phyloP scores from a whole-genome alignment of 2,888 invertebrate genomes.

The Merodon equestris region DNA sequence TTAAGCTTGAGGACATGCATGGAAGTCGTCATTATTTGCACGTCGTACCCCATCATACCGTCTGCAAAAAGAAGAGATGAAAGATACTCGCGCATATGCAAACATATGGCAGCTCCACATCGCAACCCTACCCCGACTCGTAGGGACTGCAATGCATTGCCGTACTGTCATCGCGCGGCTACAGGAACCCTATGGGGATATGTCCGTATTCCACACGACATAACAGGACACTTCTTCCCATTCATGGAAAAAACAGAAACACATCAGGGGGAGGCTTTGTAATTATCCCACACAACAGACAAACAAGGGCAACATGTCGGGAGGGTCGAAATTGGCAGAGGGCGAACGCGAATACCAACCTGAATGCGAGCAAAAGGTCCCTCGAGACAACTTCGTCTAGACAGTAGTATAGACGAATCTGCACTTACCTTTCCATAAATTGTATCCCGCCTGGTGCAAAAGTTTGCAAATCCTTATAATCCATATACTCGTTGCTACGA shows the following conservation, averaged over 20 bases:
- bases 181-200: not conserved
- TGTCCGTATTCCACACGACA: conserved; percentile 12
- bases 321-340: too few relatives aligned
- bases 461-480: conserved; percentile 24
- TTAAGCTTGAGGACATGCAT: conserved; percentile 24
- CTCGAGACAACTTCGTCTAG: conserved; percentile 50
- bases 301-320: too few relatives aligned
- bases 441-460: conserved; percentile 48
- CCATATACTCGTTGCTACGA: conserved; percentile 14
- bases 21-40: conserved; percentile 17
- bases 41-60: conserved; percentile 15
- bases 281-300: conserved; percentile 26
- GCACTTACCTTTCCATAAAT: conserved; percentile 46
- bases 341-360: too few relatives aligned
- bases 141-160: too few relatives aligned
- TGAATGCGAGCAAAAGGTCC: conserved; percentile 16
- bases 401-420: conserved; percentile 39
- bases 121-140: conserved; percentile 37
- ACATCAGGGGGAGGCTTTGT: conserved; percentile 31
- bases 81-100: not conserved
- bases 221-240: conserved; percentile 21
- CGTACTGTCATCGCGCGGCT: too few relatives aligned
- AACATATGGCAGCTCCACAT: conserved; percentile 51
- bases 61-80: conserved; percentile 37
- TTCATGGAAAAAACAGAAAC: conserved; percentile 14